Evolutionary conservation across 2,888 invertebrate genomes (phyloP).

Genomic region (Mythimna ferrago): DNA sequence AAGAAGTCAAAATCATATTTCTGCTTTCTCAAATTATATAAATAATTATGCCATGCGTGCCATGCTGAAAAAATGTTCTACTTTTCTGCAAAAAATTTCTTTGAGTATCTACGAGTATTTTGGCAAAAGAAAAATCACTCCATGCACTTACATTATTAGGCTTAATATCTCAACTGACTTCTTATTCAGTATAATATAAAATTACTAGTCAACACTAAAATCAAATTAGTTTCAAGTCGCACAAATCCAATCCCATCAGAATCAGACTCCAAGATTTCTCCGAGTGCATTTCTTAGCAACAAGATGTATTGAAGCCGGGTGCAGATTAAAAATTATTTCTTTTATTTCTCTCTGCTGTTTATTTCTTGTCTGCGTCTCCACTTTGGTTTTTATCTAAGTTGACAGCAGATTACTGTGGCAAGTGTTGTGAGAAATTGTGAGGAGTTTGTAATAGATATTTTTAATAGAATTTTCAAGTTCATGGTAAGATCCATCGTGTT

Average conservation of each 20-base stretch:
- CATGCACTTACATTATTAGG: not conserved
- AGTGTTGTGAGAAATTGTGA: conserved; percentile 46
- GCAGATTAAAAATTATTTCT: conserved; percentile 71
- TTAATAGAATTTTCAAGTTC: conserved; percentile 18
- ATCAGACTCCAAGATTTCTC: conserved; percentile 47
- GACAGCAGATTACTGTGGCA: conserved; percentile 45
- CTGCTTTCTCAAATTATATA: too few species aligned
- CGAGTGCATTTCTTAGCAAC: conserved; percentile 57
- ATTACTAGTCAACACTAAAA: not conserved
- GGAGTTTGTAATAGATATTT: conserved; percentile 42
- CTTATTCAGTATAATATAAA: not conserved
- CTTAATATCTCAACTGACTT: not conserved
- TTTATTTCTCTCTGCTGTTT: conserved; percentile 54
- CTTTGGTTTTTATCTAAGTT: conserved; percentile 41
- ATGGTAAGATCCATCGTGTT: not conserved
- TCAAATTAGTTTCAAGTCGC: not conserved
- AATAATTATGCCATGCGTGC: too few species aligned
- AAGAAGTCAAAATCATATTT: too few species aligned
- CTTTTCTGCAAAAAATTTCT: too few species aligned
- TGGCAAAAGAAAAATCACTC: not conserved
- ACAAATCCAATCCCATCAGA: conserved; percentile 34
- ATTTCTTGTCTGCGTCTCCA: conserved; percentile 36
- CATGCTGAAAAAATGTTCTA: too few species aligned
- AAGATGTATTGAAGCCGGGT: conserved; percentile 68
- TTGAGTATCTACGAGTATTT: not conserved